A percentile compares a stretch with the other conserved stretches of the same genome.
Evolutionary conservation across 2,113 vertebrate species (phyloP).

Genomic region (Poeciliopsis prolifica): DNA sequence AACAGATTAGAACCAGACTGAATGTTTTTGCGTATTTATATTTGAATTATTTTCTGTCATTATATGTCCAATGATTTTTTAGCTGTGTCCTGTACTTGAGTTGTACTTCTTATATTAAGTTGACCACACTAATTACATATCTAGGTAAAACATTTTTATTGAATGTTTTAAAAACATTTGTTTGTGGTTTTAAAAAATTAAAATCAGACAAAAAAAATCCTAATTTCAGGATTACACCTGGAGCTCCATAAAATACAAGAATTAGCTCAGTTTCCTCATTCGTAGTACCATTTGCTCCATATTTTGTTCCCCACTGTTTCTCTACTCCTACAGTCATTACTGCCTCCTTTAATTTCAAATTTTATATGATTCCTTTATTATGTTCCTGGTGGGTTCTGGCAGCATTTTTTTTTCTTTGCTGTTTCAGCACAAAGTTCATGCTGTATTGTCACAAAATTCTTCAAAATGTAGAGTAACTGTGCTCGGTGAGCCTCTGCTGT

Average conservation of each 20-base stretch:
- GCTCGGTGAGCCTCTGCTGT: background rate
- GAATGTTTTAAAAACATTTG: background rate
- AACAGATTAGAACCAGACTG: too few relatives aligned
- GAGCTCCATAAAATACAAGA: background rate
- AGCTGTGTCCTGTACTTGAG: too few relatives aligned
- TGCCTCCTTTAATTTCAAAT: background rate
- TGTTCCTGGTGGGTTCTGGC: background rate
- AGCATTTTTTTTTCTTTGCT: background rate
- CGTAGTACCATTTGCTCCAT: background rate
- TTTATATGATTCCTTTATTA: background rate
- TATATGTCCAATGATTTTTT: too few relatives aligned
- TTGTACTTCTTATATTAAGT: background rate
- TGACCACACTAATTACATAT: background rate
- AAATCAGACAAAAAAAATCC: background rate
- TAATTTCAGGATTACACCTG: background rate
- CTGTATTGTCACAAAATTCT: background rate
- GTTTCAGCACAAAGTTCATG: background rate
- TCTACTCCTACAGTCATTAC: background rate
- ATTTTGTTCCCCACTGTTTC: too few relatives aligned
- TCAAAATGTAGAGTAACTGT: constrained; percentile 1
- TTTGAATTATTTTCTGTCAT: too few relatives aligned
- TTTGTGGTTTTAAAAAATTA: background rate
- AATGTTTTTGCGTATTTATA: too few relatives aligned
- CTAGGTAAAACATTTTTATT: background rate
- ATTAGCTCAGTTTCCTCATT: background rate